Evolutionary conservation across 2,888 invertebrate species (phyloP).

Genomic region (Pemphredon lugubris): DNA sequence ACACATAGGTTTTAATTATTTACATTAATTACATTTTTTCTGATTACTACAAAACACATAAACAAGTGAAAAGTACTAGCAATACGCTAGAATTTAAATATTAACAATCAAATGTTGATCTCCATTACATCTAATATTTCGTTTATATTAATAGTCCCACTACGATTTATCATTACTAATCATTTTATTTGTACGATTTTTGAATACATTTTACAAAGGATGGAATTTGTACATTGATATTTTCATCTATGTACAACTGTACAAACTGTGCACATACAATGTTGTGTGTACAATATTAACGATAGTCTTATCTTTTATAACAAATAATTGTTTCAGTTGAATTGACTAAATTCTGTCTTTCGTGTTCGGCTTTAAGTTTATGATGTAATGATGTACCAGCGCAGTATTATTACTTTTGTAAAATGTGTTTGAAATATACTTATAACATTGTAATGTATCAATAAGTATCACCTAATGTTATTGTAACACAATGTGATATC

Average conservation of each 20-base stretch:
- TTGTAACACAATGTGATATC: too few relatives aligned
- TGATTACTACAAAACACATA: neutral
- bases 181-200: too few relatives aligned
- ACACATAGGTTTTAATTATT: neutral
- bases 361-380: neutral
- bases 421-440: too few relatives aligned
- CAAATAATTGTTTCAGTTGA: neutral
- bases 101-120: too few relatives aligned
- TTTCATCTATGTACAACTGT: conserved; percentile 6
- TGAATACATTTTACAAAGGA: neutral
- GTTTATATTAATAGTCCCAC: too few relatives aligned
- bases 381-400: neutral
- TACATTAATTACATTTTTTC: neutral
- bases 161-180: conserved; percentile 1
- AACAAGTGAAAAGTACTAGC: too few relatives aligned
- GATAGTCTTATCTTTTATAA: too few relatives aligned
- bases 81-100: too few relatives aligned
- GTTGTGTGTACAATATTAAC: neutral
- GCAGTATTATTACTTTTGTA: neutral
- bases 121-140: too few relatives aligned
- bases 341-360: neutral
- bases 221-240: conserved; percentile 9
- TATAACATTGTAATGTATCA: too few relatives aligned
- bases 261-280: conserved; percentile 4
- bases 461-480: too few relatives aligned